phyloP scores from a whole-genome alignment of 2,113 vertebrate genomes.

The Apodemus sylvaticus region DNA sequence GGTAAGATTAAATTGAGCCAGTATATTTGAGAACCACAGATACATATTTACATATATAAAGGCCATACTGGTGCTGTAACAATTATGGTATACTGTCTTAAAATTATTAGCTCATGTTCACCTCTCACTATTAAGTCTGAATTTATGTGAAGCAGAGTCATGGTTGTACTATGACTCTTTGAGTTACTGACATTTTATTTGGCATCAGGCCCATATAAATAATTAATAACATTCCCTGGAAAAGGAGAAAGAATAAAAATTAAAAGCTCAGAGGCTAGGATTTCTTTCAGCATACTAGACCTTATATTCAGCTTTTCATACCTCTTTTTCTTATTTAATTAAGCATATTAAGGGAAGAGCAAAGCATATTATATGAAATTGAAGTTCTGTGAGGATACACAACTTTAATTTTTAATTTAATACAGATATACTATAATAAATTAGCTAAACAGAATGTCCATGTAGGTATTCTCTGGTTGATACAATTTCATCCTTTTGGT shows the following conservation, averaged over 20 bases:
- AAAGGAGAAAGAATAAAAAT: neutral
- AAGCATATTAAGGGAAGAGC: neutral
- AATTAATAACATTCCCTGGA: neutral
- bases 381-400: neutral
- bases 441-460: neutral
- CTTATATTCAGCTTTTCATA: neutral
- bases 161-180: neutral
- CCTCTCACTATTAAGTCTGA: neutral
- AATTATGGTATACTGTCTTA: neutral
- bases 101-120: constrained; percentile 30
- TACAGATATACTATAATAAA: neutral
- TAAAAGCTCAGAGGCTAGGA: neutral
- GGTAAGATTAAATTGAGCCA: neutral
- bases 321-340: neutral
- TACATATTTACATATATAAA: neutral
- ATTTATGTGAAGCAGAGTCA: neutral
- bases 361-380: neutral
- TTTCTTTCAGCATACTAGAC: neutral
- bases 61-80: neutral
- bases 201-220: neutral
- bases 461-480: neutral
- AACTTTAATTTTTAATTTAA: neutral
- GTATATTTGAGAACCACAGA: neutral
- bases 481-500: neutral
- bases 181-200: neutral